Evolutionary conservation across 2,113 vertebrate genomes (phyloP).

Genomic region (Semnornis frantzii): DNA sequence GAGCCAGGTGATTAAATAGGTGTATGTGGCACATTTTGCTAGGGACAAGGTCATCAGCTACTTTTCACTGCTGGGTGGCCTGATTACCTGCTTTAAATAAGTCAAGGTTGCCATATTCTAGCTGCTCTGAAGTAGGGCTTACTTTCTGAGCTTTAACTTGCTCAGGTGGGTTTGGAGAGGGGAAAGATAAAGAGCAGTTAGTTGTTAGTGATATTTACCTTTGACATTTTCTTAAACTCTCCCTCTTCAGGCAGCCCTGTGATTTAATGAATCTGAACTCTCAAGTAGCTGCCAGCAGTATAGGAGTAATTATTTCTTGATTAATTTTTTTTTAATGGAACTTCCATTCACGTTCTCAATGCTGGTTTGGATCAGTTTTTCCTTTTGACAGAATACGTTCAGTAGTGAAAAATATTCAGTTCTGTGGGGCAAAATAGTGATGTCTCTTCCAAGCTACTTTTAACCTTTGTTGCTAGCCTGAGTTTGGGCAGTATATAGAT

Average conservation of each 20-base stretch:
- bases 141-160: background rate
- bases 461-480: background rate
- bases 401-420: background rate
- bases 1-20: background rate
- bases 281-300: background rate
- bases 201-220: background rate
- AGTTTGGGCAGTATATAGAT: background rate
- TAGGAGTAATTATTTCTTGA: background rate
- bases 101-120: background rate
- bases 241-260: background rate
- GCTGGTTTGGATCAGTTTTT: background rate
- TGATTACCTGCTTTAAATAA: background rate
- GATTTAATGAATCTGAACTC: background rate
- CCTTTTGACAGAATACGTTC: background rate
- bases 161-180: background rate
- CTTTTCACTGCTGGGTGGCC: background rate
- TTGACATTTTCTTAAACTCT: background rate
- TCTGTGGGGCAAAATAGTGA: background rate
- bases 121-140: background rate
- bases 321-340: background rate
- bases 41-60: background rate
- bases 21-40: too few relatives aligned
- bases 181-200: background rate
- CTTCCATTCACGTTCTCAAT: background rate
- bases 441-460: background rate